Conservation (phyloP, 2,888 invertebrate species). For the Torymus auratus region DNA sequence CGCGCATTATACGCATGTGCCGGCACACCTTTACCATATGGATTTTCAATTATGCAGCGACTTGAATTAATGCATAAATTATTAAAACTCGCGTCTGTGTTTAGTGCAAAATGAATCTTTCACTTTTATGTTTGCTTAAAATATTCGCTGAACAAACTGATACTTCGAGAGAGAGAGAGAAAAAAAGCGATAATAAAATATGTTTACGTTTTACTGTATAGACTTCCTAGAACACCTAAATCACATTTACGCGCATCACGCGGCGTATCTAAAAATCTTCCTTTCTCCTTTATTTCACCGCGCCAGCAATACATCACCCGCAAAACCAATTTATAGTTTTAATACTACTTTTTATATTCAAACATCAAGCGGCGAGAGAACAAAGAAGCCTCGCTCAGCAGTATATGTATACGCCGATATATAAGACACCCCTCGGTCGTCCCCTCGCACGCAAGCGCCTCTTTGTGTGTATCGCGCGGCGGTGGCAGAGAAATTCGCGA, state of each 20-base stretch:
- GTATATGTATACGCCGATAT: too few species aligned
- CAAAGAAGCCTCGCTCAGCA: conserved; percentile 27
- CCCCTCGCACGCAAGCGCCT: conserved; percentile 3
- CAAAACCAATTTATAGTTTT: conserved; percentile 46
- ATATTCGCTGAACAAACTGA: too few species aligned
- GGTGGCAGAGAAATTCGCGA: conserved; percentile 29
- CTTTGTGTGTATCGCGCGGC: conserved; percentile 12
- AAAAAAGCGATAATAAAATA: too few species aligned
- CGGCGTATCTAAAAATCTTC: too few species aligned
- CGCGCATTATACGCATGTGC: too few species aligned
- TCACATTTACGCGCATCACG: too few species aligned
- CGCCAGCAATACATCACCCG: conserved; percentile 3
- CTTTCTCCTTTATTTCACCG: not conserved
- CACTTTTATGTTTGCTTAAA: too few species aligned
- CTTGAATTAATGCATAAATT: not conserved
- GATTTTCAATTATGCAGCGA: too few species aligned
- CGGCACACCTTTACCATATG: too few species aligned
- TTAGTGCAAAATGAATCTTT: not conserved
- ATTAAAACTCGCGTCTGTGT: conserved; percentile 15
- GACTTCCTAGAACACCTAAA: too few species aligned
- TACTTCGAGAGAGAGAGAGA: too few species aligned
- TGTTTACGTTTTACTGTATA: too few species aligned
- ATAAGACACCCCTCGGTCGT: not conserved
- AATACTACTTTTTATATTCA: conserved; percentile 48
- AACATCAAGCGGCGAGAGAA: conserved; percentile 15